These are phyloP conservation scores for Equus quagga DNA, from an alignment of 2,113 vertebrate species.

Conservation along the genomic window DNA sequence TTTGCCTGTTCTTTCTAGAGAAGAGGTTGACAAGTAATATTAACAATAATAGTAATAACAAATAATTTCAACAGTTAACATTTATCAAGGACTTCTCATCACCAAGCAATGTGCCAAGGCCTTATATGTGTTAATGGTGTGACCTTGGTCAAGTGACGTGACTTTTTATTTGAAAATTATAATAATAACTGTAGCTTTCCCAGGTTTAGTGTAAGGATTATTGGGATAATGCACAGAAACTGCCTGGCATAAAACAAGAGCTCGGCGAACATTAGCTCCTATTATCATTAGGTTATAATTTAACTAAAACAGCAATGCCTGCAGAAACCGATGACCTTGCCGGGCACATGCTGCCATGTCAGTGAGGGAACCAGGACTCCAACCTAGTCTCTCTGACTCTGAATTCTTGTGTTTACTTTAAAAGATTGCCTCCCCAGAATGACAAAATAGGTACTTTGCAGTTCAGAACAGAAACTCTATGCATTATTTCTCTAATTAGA, in stretches of 20 bases:
- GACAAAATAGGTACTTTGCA: neutral
- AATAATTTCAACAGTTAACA: neutral
- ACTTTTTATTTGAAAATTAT: neutral
- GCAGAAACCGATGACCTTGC: neutral
- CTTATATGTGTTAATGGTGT: neutral
- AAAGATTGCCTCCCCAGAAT: neutral
- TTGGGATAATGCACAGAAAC: neutral
- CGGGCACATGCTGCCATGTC: accelerated
- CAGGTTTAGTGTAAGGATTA: neutral
- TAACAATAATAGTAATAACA: neutral
- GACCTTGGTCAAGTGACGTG: neutral
- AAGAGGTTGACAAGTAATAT: neutral
- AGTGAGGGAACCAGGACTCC: neutral
- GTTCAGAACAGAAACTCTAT: neutral
- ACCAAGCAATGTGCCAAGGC: neutral
- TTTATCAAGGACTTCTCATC: neutral
- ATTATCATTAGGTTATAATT: neutral
- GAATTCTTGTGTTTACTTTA: neutral
- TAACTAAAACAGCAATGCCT: neutral
- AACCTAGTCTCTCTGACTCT: neutral
- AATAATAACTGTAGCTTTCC: neutral
- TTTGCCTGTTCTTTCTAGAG: neutral
- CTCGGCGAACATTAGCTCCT: neutral
- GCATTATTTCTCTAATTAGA: conserved; percentile 15
- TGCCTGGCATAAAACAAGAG: neutral